phyloP scores from a whole-genome alignment of 2,888 invertebrate species.

The Timandra comae region DNA sequence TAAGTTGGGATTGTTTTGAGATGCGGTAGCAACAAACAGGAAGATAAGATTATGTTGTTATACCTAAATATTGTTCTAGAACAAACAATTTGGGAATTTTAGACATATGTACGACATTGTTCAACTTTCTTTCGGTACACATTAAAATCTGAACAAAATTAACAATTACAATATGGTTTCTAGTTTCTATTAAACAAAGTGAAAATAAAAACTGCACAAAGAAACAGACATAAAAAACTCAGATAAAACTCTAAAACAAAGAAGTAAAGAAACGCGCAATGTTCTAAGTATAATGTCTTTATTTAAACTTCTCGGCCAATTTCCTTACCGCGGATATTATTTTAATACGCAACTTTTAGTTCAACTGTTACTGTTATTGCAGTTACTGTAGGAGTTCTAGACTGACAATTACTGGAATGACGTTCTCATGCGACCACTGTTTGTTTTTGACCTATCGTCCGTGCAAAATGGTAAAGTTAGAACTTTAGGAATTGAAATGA shows the following conservation, averaged over 20 bases:
- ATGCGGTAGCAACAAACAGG: conserved; percentile 9
- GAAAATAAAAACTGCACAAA: too few species aligned
- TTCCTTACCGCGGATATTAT: conserved; percentile 40
- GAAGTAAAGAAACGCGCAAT: not conserved
- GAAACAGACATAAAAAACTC: too few species aligned
- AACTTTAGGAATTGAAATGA: not conserved
- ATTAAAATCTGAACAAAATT: too few species aligned
- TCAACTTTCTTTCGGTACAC: too few species aligned
- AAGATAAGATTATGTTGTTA: not conserved
- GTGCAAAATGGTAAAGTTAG: conserved; percentile 10
- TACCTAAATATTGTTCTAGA: too few species aligned
- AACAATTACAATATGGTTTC: too few species aligned
- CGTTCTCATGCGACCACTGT: conserved; percentile 11
- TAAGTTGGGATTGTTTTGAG: conserved; percentile 21
- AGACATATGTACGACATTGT: too few species aligned
- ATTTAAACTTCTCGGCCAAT: conserved; percentile 62
- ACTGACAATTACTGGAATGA: conserved; percentile 53
- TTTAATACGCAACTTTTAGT: conserved; percentile 22
- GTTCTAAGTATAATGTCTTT: conserved; percentile 44
- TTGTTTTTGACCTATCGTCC: conserved; percentile 16
- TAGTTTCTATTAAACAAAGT: too few species aligned
- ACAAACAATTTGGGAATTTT: too few species aligned
- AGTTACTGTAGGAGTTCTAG: conserved; percentile 52
- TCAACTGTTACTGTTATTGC: conserved; percentile 42
- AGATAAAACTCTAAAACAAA: not conserved